Base-by-base conservation (phyloP, 2,113 vertebrate species). In the Siniperca knerii region DNA sequence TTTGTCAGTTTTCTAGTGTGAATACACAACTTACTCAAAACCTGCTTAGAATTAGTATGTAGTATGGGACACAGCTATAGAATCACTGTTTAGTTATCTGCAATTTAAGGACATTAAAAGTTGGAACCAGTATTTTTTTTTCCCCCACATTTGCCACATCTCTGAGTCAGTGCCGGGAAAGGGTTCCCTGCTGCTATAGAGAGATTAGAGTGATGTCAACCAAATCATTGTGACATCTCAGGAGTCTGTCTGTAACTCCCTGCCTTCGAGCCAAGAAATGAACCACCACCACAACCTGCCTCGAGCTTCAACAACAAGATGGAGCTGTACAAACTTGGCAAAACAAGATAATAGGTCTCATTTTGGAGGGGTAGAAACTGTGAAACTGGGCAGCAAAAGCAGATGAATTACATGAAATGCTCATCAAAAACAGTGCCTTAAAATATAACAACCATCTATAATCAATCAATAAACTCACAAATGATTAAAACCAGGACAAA, bases 161-260 rank as follows among this genome's bases (percentile, higher is more conserved):
- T 83, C 40, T 78, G 87, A 93, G 68, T 83, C 74, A 25, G 21
- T 57, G 70, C 52, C 72, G 83, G 84, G 77, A 86, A 83, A 87
- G 48, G 52, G 40, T 75, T 84, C 66, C 76, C 79, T 37, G 35
- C 82, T 70, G 72, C 67, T 77, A 50, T 11, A n/a, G 77, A 55
- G 25, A 72, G 65, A 75, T 76, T 55, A 82, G 48, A 62, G 50
- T 86, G 89, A 89, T 84, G 87, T 83, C 81, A 89, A 71, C 29
- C 66, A 68, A 84, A 82, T 83, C 12, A 82, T 75, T 87, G 80
- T 52, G 84, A 92, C 80, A 88, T 67, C 62, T 87, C 62, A 73
- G 29, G 68, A 72, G 75, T 62, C 52, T 81, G 70, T 73, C 68
- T 89, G 84, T 65, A 79, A 86, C 87, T 77, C 89, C 85, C 87